Evolutionary conservation across 2,888 invertebrate species (phyloP), one percentile per base, ranked within the genome.

Genomic region (Patella ulyssiponensis): DNA sequence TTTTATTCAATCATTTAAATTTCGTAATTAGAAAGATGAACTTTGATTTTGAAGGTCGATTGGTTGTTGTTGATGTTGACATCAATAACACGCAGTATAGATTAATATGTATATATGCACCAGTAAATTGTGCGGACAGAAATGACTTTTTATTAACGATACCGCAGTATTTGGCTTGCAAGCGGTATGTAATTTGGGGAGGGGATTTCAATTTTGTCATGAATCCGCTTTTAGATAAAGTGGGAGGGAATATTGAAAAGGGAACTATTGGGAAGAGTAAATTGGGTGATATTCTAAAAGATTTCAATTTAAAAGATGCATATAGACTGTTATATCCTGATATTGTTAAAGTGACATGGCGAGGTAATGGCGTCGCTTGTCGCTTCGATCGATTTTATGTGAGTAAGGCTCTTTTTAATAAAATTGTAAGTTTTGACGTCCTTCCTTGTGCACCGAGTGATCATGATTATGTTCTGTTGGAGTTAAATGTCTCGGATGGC

Each of bases 121-220:
- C 64, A 64, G 64, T 64, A 23, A 64, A 23, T 23, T 20, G 64
- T 64, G 64, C 64, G 64, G 64, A 64, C 1, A 20, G 64, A 20
- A 64, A 64, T 15, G 64, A 64, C 20, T 64, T 64, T 64, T 64
- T 64, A 23, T 20, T 64, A 64, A 64, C 23, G 20, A 64, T 64
- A 64, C 64, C 64, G 64, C 64, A 64, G 20, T 64, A 64, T 64
- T 64, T 64, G 64, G 20, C 64, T 64, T 23, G 20, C 23, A 20
- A 64, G 64, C 64, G 64, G 64, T 64, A 64, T 64, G 14, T 64
- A 23, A 64, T 64, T 64, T 64, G 20, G 20, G 64, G 64, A 1
- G 64, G 64, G 9, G 64, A 64, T 64, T 64, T 64, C 23, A 64
- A 64, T 17, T 64, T 64, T 20, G 64, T 64, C 20, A 64, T 64